phyloP scores from a whole-genome alignment of 2,797 vertebrate genomes.

The Mareca strepera region DNA sequence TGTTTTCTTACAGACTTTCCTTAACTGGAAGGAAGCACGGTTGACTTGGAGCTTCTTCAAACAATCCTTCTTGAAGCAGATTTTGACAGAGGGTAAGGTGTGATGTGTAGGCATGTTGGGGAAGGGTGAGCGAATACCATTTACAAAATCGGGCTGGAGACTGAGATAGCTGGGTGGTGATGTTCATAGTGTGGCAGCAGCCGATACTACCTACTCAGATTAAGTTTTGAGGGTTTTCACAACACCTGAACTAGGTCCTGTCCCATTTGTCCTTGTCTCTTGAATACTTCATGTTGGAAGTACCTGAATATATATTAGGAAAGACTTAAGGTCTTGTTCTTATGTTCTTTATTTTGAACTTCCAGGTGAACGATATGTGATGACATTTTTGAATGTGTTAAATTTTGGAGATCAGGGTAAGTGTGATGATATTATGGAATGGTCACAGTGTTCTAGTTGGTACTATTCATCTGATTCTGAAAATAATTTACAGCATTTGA shows the following conservation, averaged over 20 bases:
- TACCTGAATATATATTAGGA: neutral
- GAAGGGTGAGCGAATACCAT: neutral
- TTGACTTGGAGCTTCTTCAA: conserved; percentile 99
- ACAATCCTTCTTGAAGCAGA: conserved; percentile 97
- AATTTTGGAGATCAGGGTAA: conserved; percentile 97
- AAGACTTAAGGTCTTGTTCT: conserved; percentile 4
- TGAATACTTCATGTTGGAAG: neutral
- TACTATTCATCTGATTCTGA: neutral
- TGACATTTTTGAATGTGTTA: conserved; percentile 97
- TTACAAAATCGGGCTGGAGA: neutral
- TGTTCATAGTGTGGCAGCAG: neutral
- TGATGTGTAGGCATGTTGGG: fast-evolving
- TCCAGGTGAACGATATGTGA: conserved; percentile 93
- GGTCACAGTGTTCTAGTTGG: neutral
- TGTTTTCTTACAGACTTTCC: conserved; percentile 77
- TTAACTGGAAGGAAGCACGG: conserved; percentile 88
- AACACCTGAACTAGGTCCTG: neutral
- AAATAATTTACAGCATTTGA: neutral
- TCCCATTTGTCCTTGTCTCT: neutral
- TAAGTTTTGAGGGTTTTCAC: neutral
- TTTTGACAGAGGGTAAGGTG: conserved; percentile 91
- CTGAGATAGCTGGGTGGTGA: neutral
- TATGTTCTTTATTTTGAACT: conserved; percentile 48
- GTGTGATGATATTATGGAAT: conserved; percentile 13
- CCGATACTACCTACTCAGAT: neutral